Evolutionary conservation across 2,888 invertebrate species (phyloP).

Genomic region (Willowsia nigromaculata): DNA sequence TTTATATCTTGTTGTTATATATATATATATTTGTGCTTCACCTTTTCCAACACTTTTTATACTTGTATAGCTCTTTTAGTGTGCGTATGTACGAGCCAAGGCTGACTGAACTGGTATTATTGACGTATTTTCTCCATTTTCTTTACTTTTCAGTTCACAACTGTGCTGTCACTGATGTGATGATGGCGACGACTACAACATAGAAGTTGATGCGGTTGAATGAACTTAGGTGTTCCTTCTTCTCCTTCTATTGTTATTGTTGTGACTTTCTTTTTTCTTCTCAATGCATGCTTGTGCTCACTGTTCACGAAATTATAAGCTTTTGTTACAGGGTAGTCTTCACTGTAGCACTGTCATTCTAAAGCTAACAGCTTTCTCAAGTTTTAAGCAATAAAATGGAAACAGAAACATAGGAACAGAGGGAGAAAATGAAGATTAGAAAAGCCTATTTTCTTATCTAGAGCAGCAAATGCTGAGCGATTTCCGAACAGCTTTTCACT

Average conservation of each 20-base stretch:
- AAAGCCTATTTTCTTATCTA: constrained; percentile 15
- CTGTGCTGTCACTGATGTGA: neutral
- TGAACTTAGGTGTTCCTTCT: constrained; percentile 13
- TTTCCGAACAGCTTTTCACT: neutral
- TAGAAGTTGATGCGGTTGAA: constrained; percentile 39
- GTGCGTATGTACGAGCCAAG: neutral
- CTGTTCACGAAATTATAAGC: constrained; percentile 31
- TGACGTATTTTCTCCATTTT: neutral
- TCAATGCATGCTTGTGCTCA: neutral
- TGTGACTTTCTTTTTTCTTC: neutral
- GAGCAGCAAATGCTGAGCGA: neutral
- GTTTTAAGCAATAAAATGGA: constrained; percentile 8
- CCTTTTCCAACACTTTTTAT: neutral
- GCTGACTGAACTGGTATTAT: neutral
- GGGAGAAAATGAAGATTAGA: neutral
- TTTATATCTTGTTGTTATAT: constrained; percentile 9
- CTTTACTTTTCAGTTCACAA: neutral
- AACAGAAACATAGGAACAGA: neutral
- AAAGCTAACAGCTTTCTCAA: constrained; percentile 7
- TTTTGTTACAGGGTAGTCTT: neutral
- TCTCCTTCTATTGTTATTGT: neutral
- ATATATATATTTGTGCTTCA: neutral
- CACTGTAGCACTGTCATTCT: neutral
- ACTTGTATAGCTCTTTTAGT: neutral
- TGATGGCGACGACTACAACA: constrained; percentile 7